Base-by-base conservation (phyloP, 2,888 invertebrate species). In the Rambutsinella grinnellia region DNA sequence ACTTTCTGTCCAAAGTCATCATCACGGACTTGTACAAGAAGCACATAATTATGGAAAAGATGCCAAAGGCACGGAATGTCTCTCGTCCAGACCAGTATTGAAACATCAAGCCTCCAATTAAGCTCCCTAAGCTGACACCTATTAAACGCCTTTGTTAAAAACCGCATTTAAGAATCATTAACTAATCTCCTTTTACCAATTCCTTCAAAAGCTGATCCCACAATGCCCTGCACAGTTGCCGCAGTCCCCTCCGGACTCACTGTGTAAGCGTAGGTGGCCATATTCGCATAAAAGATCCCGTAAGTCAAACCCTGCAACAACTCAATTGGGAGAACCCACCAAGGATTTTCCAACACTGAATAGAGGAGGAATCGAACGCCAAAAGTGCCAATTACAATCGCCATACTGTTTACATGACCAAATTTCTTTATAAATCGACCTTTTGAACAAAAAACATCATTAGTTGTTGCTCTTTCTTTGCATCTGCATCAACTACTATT, bases 211-310 rank as follows among this genome's bases (percentile, higher is more conserved):
- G 94, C 89, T 2, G 94, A 94, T 15, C 95, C 94, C 24, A 95
- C 92, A 54, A 96, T 87, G 61, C 95, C 95, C 89, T 94, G 94
- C 84, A 95, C 91, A 15, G 96, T 95, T 0, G 95, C 93, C 86
- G 94, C 94, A 0, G 93, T 93, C 8, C 95, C 95, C 0, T 92
- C 90, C 0, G 94, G 94, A 1, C 95, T 92, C 0, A 94, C 90
- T 76, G 93, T 90, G 85, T 92, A 93, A 0, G 95, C 95, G 86
- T 95, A 96, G 0, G 94, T 94, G n/a, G 94, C 92, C 93, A 95
- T 94, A 10, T 94, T 92, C 0, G 95, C 91, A 86, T 94, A 96
- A 85, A 94, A 94, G 85, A 96, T 90, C 24, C 96, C 96, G 86
- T 94, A 94, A 0, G 96, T 95, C 24, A 96, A 88, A 0, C 97